These are phyloP conservation scores for Spisula subtruncata DNA, from an alignment of 2,888 invertebrate species.

Conservation along the genomic window DNA sequence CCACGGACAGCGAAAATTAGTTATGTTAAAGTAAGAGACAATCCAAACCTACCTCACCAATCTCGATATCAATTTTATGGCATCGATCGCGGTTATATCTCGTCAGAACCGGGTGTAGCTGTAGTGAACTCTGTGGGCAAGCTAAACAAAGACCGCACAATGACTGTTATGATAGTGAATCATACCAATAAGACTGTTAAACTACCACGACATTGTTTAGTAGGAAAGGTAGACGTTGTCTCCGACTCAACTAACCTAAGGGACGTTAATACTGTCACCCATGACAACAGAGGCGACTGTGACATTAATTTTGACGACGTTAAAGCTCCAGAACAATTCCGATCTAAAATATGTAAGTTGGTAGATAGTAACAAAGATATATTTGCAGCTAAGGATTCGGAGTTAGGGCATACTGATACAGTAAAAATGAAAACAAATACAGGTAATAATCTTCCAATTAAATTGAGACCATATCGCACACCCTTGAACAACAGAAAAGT, in stretches of 20 bases:
- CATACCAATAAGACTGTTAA: background rate
- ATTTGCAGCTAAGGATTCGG: slow-evolving; percentile 54
- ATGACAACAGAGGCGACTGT: no score
- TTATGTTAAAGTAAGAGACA: slow-evolving; percentile 5
- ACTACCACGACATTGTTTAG: slow-evolving; percentile 45
- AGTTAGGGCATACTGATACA: slow-evolving; percentile 57
- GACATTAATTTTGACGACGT: background rate
- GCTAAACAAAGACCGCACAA: background rate
- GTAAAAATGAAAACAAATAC: slow-evolving; percentile 65
- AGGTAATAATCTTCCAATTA: slow-evolving; percentile 54
- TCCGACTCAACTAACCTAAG: slow-evolving; percentile 32
- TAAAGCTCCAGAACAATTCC: background rate
- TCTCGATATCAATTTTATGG: background rate
- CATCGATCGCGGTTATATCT: background rate
- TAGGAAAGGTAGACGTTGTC: slow-evolving; percentile 46
- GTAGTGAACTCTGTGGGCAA: background rate
- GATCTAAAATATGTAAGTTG: slow-evolving; percentile 14
- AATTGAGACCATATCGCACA: slow-evolving; percentile 53
- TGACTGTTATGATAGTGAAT: slow-evolving; percentile 56
- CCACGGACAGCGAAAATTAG: background rate
- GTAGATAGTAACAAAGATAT: slow-evolving; percentile 45
- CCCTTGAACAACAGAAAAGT: slow-evolving; percentile 60
- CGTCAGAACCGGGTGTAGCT: background rate
- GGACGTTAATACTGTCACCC: background rate
- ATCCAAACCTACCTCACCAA: background rate